A percentile compares a stretch with the other conserved stretches of the same genome.
Evolutionary conservation across 2,888 invertebrate genomes (phyloP).

Genomic region (Glyphotaelius pellucidus): DNA sequence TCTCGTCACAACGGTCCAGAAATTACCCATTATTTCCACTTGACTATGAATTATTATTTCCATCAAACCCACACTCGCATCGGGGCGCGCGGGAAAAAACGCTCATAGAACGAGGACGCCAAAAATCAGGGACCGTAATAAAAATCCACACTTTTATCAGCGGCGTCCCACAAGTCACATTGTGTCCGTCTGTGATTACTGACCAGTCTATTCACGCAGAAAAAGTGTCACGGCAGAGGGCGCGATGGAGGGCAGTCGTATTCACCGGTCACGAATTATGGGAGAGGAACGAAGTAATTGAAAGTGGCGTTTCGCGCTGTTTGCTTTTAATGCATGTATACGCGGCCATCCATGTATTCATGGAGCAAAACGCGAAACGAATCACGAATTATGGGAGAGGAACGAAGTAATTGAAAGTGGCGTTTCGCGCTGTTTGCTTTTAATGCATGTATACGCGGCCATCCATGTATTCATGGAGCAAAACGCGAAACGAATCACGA

Average conservation of each 20-base stretch:
- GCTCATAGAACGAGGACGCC: background rate
- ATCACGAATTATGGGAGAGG: too few species aligned
- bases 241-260: background rate
- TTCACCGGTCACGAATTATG: conserved; percentile 49
- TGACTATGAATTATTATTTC: background rate
- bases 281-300: too few species aligned
- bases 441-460: too few species aligned
- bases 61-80: background rate
- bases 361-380: too few species aligned
- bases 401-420: too few species aligned
- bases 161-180: conserved; percentile 30
- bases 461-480: too few species aligned
- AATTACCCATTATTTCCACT: background rate
- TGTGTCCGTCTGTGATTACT: conserved; percentile 31
- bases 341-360: too few species aligned
- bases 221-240: conserved; percentile 27
- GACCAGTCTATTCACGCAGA: conserved; percentile 42
- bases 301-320: too few species aligned
- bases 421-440: too few species aligned
- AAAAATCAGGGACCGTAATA: conserved; percentile 38
- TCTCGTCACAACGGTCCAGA: background rate
- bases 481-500: too few species aligned
- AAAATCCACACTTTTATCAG: conserved; percentile 43
- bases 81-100: background rate
- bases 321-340: too few species aligned